Conservation (phyloP, 92 coral and sea anemone species). For the Palythoa caribaeorum region DNA sequence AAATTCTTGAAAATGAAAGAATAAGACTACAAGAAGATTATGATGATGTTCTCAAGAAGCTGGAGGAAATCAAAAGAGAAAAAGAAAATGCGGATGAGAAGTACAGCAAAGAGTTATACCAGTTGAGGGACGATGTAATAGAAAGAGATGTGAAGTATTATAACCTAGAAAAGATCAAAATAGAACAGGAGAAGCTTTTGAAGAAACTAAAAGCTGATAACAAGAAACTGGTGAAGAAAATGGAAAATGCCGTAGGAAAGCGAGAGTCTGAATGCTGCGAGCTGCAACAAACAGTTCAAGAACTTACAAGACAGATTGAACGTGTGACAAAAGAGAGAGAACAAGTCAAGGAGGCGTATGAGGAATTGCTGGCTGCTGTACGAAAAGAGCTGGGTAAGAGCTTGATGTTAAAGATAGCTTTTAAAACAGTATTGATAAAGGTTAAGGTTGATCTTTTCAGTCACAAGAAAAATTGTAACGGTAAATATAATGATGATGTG, state of each 20-base stretch:
- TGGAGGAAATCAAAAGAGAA: constrained; percentile 1
- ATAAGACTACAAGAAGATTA: not conserved
- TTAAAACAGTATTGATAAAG: too few species aligned
- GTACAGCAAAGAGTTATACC: constrained; percentile 1
- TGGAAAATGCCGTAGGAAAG: constrained; percentile 49
- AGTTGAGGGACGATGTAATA: not conserved
- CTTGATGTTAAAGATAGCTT: not conserved
- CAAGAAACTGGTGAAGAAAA: constrained; percentile 52
- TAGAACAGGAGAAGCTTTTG: not conserved
- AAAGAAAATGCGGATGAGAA: constrained; percentile 1
- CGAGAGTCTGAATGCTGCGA: constrained; percentile 42
- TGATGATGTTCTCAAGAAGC: not conserved
- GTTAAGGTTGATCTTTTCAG: not conserved
- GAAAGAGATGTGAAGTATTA: constrained; percentile 38
- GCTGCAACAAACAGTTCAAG: constrained; percentile 50
- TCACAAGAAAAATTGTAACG: too few species aligned
- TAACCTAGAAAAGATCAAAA: not conserved
- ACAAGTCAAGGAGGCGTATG: constrained; percentile 70
- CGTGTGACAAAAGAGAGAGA: constrained; percentile 59
- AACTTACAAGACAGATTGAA: constrained; percentile 44
- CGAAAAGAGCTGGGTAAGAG: constrained; percentile 75
- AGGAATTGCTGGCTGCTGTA: constrained; percentile 70
- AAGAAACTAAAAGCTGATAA: constrained; percentile 46
- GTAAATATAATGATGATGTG: too few species aligned
- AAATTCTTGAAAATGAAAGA: constrained; percentile 1